Evolutionary conservation across 2,797 vertebrate species (phyloP).

Genomic region (Typhlichthys eigenmanni): DNA sequence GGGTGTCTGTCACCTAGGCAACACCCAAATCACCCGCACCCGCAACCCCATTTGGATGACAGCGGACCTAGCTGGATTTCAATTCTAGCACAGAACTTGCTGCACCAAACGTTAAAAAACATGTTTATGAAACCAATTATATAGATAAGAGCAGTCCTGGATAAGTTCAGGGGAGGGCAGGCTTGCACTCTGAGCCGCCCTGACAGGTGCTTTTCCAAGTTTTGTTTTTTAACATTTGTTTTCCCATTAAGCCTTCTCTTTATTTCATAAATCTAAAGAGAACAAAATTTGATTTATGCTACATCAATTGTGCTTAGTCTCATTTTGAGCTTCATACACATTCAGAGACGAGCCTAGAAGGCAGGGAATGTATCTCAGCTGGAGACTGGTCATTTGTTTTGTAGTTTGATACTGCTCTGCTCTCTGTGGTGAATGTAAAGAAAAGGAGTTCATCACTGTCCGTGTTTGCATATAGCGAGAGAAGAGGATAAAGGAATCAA

Average conservation of each 20-base stretch:
- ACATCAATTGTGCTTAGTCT: conserved; percentile 6
- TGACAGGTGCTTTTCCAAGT: conserved; percentile 33
- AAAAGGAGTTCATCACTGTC: conserved; percentile 9
- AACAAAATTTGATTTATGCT: conserved; percentile 10
- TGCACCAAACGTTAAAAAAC: conserved; percentile 11
- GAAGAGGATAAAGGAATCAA: neutral
- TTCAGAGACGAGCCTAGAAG: conserved; percentile 10
- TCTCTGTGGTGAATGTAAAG: conserved; percentile 1
- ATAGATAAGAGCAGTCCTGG: conserved; percentile 43
- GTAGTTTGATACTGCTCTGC: conserved; percentile 1
- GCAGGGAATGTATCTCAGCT: conserved; percentile 23
- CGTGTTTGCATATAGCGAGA: conserved; percentile 4
- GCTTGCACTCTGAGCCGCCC: conserved; percentile 22
- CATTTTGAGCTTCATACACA: conserved; percentile 11
- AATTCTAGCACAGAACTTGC: conserved; percentile 25
- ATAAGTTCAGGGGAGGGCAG: conserved; percentile 27
- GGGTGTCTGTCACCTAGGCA: conserved; percentile 25
- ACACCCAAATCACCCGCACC: conserved; percentile 15
- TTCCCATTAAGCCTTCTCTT: conserved; percentile 14
- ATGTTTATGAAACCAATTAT: conserved; percentile 29
- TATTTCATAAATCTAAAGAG: conserved; percentile 13
- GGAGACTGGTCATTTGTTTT: conserved; percentile 12
- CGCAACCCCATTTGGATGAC: conserved; percentile 23
- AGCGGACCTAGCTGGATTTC: conserved; percentile 15
- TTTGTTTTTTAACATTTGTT: conserved; percentile 22